Base-by-base conservation (phyloP, 2,113 vertebrate genomes). In the Aviceda subcristata region DNA sequence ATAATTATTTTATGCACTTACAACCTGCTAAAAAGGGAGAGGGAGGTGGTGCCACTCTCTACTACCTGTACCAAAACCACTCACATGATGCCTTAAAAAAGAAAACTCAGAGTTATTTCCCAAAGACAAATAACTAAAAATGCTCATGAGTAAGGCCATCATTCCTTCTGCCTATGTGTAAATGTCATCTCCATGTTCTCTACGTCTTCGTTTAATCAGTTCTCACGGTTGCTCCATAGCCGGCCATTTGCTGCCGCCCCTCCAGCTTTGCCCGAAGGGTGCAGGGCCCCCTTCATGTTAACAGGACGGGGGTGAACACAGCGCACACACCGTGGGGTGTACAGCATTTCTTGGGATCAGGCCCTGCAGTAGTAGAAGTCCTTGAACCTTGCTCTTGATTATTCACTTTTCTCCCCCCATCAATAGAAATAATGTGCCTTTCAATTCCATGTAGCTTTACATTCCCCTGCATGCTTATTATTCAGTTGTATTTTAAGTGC, bases 401-500 rank as follows among this genome's bases (percentile, higher is more conserved):
- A 41, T 45, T 56, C 27, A 26, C 55, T 86, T 90, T 76, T 88
- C 95, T 96, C 22, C 56, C 46, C 36, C 39, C 77, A 68, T 83
- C 91, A 72, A 45, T 67, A 30, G 63, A 38, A 96, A 88, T 77
- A 94, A 97, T 83, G 63, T 79, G 79, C 89, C 69, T 93, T 95
- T 85, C 73, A 97, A 30, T 36, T 97, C 63, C 45, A 76, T 7
- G 17, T 72, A 94, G 76, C 94, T 93, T 51, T 97, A 87, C 82
- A 89, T 96, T 95, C 79, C 88, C 46, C 94, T 94, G 86, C 84
- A 94, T 90, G 90, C 86, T 97, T 96, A 97, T 98, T 98, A 97
- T 97, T 98, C 86, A 12, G 91, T 96, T 96, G 96, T 94, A 97
- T 97, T 98, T 98, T 97, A 97, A 98, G 88, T 97, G 94, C 80